phyloP scores from a whole-genome alignment of 2,888 invertebrate genomes.

The Rotaria macrura region DNA sequence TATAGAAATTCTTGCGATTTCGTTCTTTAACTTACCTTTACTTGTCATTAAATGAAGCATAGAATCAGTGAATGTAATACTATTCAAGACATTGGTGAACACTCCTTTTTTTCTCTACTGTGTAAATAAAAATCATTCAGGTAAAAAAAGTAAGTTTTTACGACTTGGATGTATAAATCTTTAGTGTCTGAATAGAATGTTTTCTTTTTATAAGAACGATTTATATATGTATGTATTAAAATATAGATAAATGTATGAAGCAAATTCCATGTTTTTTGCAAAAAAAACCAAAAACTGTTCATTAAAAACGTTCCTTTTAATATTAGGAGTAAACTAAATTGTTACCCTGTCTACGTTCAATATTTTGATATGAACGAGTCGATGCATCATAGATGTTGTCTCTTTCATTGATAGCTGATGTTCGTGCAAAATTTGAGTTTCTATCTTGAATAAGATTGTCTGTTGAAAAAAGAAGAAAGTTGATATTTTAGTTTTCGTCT shows the following conservation, averaged over 20 bases:
- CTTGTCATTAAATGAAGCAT: not conserved
- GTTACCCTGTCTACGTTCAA: not conserved
- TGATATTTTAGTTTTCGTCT: too few species aligned
- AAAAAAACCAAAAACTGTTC: not conserved
- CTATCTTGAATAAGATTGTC: not conserved
- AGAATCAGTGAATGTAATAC: not conserved
- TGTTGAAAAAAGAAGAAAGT: not conserved
- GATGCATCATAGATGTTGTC: not conserved
- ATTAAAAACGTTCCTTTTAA: not conserved
- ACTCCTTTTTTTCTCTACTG: not conserved
- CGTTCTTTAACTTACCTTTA: not conserved
- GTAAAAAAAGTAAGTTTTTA: not conserved
- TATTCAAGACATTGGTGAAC: not conserved
- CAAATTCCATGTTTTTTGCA: not conserved
- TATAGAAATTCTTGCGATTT: not conserved
- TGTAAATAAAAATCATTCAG: not conserved
- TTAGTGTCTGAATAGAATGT: not conserved
- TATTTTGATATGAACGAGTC: not conserved
- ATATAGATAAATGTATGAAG: constrained; percentile 14
- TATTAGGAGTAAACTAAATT: not conserved
- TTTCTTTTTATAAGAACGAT: not conserved
- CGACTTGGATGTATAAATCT: not conserved
- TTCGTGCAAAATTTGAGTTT: not conserved
- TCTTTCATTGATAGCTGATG: not conserved
- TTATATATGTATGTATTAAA: not conserved